Percentiles rank a stretch among this genome's conserved stretches.
phyloP scores from a whole-genome alignment of 2,797 vertebrate genomes.

The Danio choprae region DNA sequence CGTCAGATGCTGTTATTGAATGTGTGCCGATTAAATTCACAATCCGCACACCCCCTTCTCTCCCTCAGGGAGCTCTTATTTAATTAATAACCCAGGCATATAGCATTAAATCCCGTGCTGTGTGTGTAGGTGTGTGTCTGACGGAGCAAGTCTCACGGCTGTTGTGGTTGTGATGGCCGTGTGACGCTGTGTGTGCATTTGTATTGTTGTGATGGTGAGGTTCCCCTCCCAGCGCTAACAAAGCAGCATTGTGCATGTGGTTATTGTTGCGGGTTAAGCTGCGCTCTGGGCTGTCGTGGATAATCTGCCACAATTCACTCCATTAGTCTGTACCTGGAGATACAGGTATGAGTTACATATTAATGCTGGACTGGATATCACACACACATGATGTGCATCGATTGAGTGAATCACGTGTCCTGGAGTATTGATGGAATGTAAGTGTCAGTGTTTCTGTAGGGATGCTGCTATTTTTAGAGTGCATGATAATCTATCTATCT shows the following conservation, averaged over 20 bases:
- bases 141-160: slow-evolving; percentile 25
- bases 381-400: not conserved
- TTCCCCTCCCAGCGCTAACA: slow-evolving; percentile 49
- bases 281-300: slow-evolving; percentile 20
- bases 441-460: not conserved
- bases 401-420: not conserved
- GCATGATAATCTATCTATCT: no score
- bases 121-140: slow-evolving; percentile 40
- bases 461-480: not conserved
- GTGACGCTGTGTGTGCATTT: slow-evolving; percentile 35
- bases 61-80: slow-evolving; percentile 51
- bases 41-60: slow-evolving; percentile 15
- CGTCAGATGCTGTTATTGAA: slow-evolving; percentile 30
- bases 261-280: slow-evolving; percentile 27
- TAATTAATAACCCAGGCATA: slow-evolving; percentile 41
- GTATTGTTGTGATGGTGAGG: slow-evolving; percentile 22
- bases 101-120: slow-evolving; percentile 47
- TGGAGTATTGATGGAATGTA: not conserved
- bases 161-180: slow-evolving; percentile 26
- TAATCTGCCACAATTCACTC: slow-evolving; percentile 8
- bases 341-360: slow-evolving; percentile 18
- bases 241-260: slow-evolving; percentile 51
- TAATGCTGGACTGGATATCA: slow-evolving; percentile 10
- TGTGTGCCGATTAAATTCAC: slow-evolving; percentile 45
- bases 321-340: slow-evolving; percentile 29